Conservation (phyloP, 2,797 vertebrate species). For the Microctenopoma stevenorrisi region DNA sequence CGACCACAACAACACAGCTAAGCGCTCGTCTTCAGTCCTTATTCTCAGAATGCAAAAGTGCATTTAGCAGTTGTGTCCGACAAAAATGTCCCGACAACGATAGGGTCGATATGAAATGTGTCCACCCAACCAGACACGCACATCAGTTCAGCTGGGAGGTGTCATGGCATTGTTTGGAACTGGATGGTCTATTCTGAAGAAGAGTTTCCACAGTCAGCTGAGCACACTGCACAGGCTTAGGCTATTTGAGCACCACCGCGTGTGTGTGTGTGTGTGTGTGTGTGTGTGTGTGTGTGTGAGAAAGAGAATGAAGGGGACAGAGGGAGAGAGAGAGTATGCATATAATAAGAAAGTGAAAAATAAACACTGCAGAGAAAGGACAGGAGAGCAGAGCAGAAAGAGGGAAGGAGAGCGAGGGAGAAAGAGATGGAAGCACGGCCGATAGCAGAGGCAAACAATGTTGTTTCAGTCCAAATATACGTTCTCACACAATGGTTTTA, state of each 20-base stretch:
- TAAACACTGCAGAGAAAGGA: slow-evolving; percentile 52
- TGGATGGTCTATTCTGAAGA: slow-evolving; percentile 48
- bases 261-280: slow-evolving; percentile 24
- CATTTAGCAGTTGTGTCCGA: no score
- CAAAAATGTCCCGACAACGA: no score
- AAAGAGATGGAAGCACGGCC: slow-evolving; percentile 48
- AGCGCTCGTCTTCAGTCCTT: no score
- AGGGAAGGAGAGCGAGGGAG: slow-evolving; percentile 5
- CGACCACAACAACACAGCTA: no score
- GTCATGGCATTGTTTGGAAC: slow-evolving; percentile 47
- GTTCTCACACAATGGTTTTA: slow-evolving; percentile 67
- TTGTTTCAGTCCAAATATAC: slow-evolving; percentile 67
- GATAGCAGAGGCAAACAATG: slow-evolving; percentile 62
- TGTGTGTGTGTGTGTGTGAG: slow-evolving; percentile 12
- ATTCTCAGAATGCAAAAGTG: no score
- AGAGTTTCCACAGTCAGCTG: slow-evolving; percentile 57
- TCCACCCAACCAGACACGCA: slow-evolving; percentile 16
- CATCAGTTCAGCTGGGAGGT: slow-evolving; percentile 30
- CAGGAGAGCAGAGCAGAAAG: slow-evolving; percentile 31
- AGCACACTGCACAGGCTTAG: slow-evolving; percentile 52
- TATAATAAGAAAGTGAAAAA: slow-evolving; percentile 54
- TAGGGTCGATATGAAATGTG: no score
- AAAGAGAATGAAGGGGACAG: not conserved
- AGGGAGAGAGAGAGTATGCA: slow-evolving; percentile 10
- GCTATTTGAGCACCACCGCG: slow-evolving; percentile 49